Base-by-base conservation (phyloP, 1,140 invertebrate genomes). In the Drosophila sulfurigaster region DNA sequence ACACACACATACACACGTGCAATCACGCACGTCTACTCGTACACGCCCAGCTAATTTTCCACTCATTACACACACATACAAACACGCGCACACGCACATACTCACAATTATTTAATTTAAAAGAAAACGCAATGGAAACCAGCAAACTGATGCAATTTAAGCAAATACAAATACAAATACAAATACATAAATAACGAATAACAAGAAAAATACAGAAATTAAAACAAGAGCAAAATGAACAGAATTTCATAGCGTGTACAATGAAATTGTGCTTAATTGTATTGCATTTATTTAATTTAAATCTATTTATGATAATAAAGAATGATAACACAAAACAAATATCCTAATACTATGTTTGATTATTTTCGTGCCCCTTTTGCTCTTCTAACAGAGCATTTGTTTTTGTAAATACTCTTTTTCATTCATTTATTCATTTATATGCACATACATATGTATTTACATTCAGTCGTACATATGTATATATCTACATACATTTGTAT, bases 271-370 rank as follows among this genome's bases (percentile, higher is more conserved):
- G 85, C 85, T 89, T 89, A 89, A 89, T 90, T 89, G 81, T 89
- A 89, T 89, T 89, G 85, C 85, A 89, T 89, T 89, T 89, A 89
- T 89, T 89, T 89, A 89, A 89, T 89, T 85, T 89, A 89, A 89
- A 89, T 85, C 68, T 90, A 90, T 89, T 89, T 89, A 85, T 90
- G 72, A 90, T 81, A 89, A 89, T 90, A 90, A 89, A 89, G 71
- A 90, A 89, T 80, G 78, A 88, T 83, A 89, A 90, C 70, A 80
- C 76, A 78, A 86, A 70, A 63, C 6, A 16, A 6, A 60, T n/a
- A 5, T 25, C 20, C 20, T 25, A 25, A 25, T 25, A 25, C 20
- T 4, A 25, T 25, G 20, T 25, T 25, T 25, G 20, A 25, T 25
- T 25, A 3, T 25, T 25, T 25, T 3, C 4, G 0, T 25, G 20